A percentile compares a stretch with the other conserved stretches of the same genome.
Conservation (phyloP, 1,140 invertebrate genomes). For the Cydia splendana region DNA sequence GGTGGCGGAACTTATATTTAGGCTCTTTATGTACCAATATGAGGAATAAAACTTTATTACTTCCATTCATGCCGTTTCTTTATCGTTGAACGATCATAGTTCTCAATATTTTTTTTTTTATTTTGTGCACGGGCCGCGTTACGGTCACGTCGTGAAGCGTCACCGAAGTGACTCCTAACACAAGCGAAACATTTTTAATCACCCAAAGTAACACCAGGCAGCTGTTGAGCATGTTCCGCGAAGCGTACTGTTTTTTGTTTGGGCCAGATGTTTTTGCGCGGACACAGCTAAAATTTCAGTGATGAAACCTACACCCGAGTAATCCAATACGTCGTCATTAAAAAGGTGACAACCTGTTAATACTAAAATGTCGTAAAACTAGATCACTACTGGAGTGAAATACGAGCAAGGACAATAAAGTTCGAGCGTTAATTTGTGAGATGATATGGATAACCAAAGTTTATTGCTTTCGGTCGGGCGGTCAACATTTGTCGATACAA, state of each 20-base stretch:
- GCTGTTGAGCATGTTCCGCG: constrained; percentile 64
- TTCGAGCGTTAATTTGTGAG: constrained; percentile 20
- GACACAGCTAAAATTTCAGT: constrained; percentile 69
- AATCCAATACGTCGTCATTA: constrained; percentile 43
- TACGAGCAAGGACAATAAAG: constrained; percentile 9
- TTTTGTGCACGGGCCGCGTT: background rate
- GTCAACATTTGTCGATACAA: background rate
- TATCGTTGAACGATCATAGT: constrained; percentile 7
- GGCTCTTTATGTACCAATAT: constrained; percentile 65
- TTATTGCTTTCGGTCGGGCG: constrained; percentile 15
- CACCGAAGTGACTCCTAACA: constrained; percentile 16
- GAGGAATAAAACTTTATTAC: constrained; percentile 70
- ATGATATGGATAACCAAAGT: constrained; percentile 8
- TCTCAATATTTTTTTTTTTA: constrained; percentile 18
- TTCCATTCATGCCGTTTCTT: constrained; percentile 55
- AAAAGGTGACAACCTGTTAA: constrained; percentile 28
- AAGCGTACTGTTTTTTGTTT: constrained; percentile 72
- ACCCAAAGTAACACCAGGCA: constrained; percentile 43
- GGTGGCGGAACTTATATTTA: constrained; percentile 74
- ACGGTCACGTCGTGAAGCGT: constrained; percentile 18
- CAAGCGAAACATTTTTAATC: constrained; percentile 32
- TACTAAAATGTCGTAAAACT: constrained; percentile 11
- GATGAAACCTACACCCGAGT: constrained; percentile 62
- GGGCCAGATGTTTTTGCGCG: constrained; percentile 49
- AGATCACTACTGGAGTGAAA: constrained; percentile 5